These are phyloP conservation scores for Sebastes wilsoni DNA, from an alignment of 2,797 vertebrate genomes.

Conservation along the genomic window DNA sequence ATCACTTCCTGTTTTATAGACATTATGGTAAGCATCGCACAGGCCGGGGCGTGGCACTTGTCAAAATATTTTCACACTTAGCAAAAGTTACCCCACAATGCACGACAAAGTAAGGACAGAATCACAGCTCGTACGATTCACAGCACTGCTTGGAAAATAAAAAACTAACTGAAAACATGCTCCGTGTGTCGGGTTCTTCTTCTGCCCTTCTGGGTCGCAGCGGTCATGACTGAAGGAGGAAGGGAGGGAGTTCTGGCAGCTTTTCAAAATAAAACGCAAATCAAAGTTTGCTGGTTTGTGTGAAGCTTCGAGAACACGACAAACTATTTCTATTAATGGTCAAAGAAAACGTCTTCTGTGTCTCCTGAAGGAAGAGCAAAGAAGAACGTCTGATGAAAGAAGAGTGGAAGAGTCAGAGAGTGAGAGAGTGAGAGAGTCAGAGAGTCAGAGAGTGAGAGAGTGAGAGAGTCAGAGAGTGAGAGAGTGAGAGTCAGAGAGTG, in stretches of 20 bases:
- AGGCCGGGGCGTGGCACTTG: slow-evolving; percentile 78
- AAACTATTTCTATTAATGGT: neutral
- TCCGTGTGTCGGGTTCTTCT: slow-evolving; percentile 24
- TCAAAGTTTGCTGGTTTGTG: neutral
- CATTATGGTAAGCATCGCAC: slow-evolving; percentile 65
- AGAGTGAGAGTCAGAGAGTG: too few species aligned
- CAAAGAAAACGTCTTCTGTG: neutral
- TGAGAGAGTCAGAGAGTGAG: too few species aligned
- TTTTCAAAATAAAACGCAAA: neutral
- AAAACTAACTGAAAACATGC: slow-evolving; percentile 57
- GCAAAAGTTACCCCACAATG: slow-evolving; percentile 74
- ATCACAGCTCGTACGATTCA: slow-evolving; percentile 75
- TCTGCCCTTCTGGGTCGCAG: slow-evolving; percentile 28
- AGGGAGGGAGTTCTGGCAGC: slow-evolving; percentile 9
- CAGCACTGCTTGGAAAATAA: slow-evolving; percentile 66
- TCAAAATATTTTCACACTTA: slow-evolving; percentile 78
- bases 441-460: too few species aligned
- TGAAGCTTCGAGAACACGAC: neutral
- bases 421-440: too few species aligned
- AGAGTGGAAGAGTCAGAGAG: too few species aligned
- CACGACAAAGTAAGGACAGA: slow-evolving; percentile 70
- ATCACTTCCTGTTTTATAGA: slow-evolving; percentile 67
- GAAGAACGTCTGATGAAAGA: neutral
- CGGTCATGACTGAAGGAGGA: neutral
- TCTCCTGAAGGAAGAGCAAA: slow-evolving; percentile 8